Base-by-base conservation (phyloP, 2,113 vertebrate genomes). In the Martes martes region DNA sequence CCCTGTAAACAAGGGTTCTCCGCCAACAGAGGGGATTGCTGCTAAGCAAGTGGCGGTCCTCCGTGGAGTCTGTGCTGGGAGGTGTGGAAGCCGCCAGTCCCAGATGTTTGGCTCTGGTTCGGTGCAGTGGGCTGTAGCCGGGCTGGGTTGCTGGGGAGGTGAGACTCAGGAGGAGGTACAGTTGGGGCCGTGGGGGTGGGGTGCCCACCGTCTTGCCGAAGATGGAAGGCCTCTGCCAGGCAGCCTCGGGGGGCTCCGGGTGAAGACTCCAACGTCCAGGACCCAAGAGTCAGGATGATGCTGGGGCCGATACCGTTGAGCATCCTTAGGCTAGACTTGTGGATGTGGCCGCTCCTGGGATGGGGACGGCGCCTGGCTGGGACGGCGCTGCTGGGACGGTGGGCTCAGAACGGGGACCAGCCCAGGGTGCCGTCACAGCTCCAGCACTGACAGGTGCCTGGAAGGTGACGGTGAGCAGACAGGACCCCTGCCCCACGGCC, bases 181-280 rank as follows among this genome's bases (percentile, higher is more conserved):
- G 14, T 0, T 2, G 11, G 52, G 57, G 88, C 47, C 6, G 18
- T 3, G 0, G 39, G 47, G 7, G 14, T 4, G 0, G 39, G 47
- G 7, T 57, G n/a, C 69, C 2, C 1, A 1, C 47, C 71, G 11
- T 55, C 33, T 33, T 79, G 24, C 47, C 21, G 7, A 63, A 76
- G 74, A 69, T 2, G 0, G 1, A 50, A 39, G 15, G 21, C 13
- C 61, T 19, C 33, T 1, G 23, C 71, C 63, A 7, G 26, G 67
- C 2, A 10, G 47, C 45, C 14, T 0, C 19, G 28, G 73, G 1
- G 18, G 76, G n/a, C 13, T 50, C 55, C 4, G 7, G 14, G n/a
- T 1, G 19, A 45, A 81, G 89, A 9, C 7, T 28, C 23, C 55
- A n/a, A 0, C 0, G 0, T 19, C 95, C n/a, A 63, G 63, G 65